These are phyloP conservation scores for Eulithis prunata DNA, from an alignment of 2,888 invertebrate genomes.

Conservation along the genomic window DNA sequence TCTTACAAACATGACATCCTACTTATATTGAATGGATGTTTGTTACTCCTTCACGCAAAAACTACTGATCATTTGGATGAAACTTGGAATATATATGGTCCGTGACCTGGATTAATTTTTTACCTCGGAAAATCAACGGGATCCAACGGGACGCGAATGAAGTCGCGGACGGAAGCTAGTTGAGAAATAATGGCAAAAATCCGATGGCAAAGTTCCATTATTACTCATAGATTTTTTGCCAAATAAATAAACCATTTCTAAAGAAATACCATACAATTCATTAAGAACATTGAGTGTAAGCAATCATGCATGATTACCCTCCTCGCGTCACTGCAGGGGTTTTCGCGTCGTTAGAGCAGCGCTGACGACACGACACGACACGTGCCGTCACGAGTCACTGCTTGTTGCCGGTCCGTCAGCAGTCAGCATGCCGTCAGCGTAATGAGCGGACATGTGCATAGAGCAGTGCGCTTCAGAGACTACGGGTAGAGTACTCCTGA, in stretches of 20 bases:
- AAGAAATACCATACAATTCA: background rate
- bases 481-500: background rate
- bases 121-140: too few relatives aligned
- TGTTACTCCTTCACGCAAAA: too few relatives aligned
- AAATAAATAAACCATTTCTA: background rate
- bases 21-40: too few relatives aligned
- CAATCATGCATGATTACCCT: slow-evolving; percentile 16
- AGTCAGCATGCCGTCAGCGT: slow-evolving; percentile 35
- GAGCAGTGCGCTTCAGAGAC: slow-evolving; percentile 3
- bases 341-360: slow-evolving; percentile 21
- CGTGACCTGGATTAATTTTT: too few relatives aligned
- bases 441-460: slow-evolving; percentile 35
- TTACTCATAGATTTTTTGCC: background rate
- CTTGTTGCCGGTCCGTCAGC: slow-evolving; percentile 33
- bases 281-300: slow-evolving; percentile 4
- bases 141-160: too few relatives aligned
- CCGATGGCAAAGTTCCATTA: too few relatives aligned
- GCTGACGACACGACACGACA: slow-evolving; percentile 14
- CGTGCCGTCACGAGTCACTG: slow-evolving; percentile 35
- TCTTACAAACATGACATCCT: too few relatives aligned
- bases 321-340: slow-evolving; percentile 17
- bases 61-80: too few relatives aligned
- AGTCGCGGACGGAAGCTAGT: too few relatives aligned
- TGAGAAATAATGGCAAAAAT: too few relatives aligned
- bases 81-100: too few relatives aligned